Percentiles rank a stretch among this genome's conserved stretches.
phyloP scores from a whole-genome alignment of 2,113 vertebrate species.

The Xenopus borealis region DNA sequence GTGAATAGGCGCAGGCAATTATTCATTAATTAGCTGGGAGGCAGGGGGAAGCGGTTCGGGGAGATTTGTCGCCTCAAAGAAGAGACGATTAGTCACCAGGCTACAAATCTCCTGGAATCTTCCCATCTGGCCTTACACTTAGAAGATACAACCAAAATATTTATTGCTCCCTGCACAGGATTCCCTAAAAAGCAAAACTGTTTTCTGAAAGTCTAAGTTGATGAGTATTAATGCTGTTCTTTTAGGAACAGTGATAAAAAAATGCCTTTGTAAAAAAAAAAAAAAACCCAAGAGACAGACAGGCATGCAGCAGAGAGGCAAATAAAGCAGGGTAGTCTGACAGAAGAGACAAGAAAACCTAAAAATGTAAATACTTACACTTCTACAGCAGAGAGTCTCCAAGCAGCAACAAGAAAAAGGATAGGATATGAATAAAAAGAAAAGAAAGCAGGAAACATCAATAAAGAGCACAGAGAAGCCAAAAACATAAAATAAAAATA shows the following conservation, averaged over 20 bases:
- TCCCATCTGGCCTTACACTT: too few species aligned
- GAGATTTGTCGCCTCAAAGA: too few species aligned
- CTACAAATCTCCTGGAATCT: too few species aligned
- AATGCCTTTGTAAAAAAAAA: slow-evolving; percentile 46
- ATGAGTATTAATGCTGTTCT: slow-evolving; percentile 23
- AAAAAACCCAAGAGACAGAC: slow-evolving; percentile 52
- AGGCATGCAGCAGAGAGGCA: slow-evolving; percentile 53
- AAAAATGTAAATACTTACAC: slow-evolving; percentile 80
- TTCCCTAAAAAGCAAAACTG: too few species aligned
- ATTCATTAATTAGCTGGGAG: too few species aligned
- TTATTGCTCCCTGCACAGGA: too few species aligned
- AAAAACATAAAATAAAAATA: slow-evolving; percentile 55
- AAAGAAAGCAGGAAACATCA: slow-evolving; percentile 66
- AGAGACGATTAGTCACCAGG: too few species aligned
- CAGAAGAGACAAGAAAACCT: slow-evolving; percentile 52
- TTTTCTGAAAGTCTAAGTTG: neutral
- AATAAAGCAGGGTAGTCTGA: slow-evolving; percentile 53
- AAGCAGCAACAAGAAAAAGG: slow-evolving; percentile 81
- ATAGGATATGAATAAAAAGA: slow-evolving; percentile 71
- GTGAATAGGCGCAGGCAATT: too few species aligned
- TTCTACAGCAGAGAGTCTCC: slow-evolving; percentile 98
- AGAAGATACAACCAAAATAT: too few species aligned
- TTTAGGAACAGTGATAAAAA: slow-evolving; percentile 47
- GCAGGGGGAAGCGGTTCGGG: too few species aligned
- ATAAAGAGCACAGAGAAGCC: slow-evolving; percentile 53